phyloP scores from a whole-genome alignment of 1,140 invertebrate genomes.

The Ditylenchus dipsaci region DNA sequence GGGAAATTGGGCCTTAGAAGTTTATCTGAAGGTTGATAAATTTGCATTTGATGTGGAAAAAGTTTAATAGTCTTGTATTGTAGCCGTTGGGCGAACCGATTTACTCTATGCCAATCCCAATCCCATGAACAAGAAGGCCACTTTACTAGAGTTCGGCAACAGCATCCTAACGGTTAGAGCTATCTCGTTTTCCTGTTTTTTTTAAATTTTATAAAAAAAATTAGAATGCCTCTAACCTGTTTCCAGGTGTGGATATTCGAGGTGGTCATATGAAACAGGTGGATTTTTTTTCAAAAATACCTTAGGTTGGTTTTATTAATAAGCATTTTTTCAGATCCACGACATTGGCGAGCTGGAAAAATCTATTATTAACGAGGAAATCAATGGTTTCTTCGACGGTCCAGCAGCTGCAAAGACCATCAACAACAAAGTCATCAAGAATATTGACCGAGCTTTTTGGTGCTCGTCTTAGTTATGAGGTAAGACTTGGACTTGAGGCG shows the following conservation, averaged over 20 bases:
- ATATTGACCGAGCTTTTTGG: constrained; percentile 87
- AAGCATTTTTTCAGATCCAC: constrained; percentile 33
- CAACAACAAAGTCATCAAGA: constrained; percentile 80
- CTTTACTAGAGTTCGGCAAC: constrained; percentile 75
- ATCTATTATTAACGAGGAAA: constrained; percentile 29
- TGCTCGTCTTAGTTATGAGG: constrained; percentile 85
- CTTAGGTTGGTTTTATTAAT: constrained; percentile 15
- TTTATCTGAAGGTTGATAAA: constrained; percentile 70
- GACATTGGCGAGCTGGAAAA: constrained; percentile 43
- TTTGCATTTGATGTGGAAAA: too few relatives aligned
- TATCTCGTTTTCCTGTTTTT: neutral
- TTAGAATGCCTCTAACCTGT: constrained; percentile 74
- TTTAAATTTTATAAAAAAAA: neutral
- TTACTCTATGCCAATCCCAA: constrained; percentile 64
- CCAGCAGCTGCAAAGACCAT: constrained; percentile 29
- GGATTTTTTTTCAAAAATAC: neutral
- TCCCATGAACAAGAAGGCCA: constrained; percentile 71
- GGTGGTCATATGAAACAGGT: constrained; percentile 80
- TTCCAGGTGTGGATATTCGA: constrained; percentile 80
- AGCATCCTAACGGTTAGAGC: neutral
- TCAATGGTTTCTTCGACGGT: constrained; percentile 45
- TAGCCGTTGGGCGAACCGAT: constrained; percentile 84
- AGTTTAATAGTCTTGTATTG: too few relatives aligned
- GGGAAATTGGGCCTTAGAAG: constrained; percentile 79
- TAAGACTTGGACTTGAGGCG: constrained; percentile 2